Evolutionary conservation across 2,113 vertebrate genomes (phyloP), one percentile per base, ranked within the genome.

Genomic region (Opisthocomus hoazin): DNA sequence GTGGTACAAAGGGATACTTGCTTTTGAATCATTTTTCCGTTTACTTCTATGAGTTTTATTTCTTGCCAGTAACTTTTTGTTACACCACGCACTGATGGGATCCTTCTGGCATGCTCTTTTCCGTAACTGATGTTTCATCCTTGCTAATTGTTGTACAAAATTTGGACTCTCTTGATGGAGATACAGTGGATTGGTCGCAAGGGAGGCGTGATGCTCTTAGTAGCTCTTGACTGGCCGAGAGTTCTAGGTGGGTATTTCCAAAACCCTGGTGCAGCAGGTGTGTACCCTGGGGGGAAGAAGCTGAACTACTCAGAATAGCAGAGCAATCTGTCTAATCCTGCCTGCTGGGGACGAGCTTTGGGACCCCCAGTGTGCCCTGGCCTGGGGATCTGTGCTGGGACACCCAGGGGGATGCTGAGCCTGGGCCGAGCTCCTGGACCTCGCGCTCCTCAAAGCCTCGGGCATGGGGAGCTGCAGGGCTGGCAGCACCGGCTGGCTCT

Each of bases 331-430:
- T 18, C 53, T 46, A 11, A 32, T 27, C 46, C 26, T 3, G 0
- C 48, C 11, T 32, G 50, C 56, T 23, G 56, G n/a, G 21, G 18
- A 1, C 4, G 12, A 27, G n/a, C 41, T 30, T 15, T 19, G 64
- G 15, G 26, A 17, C 23, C 7, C 11, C 7, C 0, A 9, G 4
- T 14, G 45, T 17, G 39, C 11, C 50, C 39, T 1, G 0, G 24
- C 21, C n/a, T 10, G 2, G 12, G 60, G 27, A n/a, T n/a, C n/a
- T n/a, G n/a, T n/a, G n/a, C n/a, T n/a, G n/a, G n/a, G n/a, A n/a
- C n/a, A n/a, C n/a, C n/a, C n/a, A n/a, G n/a, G n/a, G 16, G 20
- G 36, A 9, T 4, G 20, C 17, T 41, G 71, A 60, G 45, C 39
- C 23, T 8, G 2, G 53, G 46, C 3, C 0, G 16, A 70, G 36